Evolutionary conservation across 2,797 vertebrate species (phyloP), one percentile per base, ranked within the genome.

Genomic region (Heliangelus exortis): DNA sequence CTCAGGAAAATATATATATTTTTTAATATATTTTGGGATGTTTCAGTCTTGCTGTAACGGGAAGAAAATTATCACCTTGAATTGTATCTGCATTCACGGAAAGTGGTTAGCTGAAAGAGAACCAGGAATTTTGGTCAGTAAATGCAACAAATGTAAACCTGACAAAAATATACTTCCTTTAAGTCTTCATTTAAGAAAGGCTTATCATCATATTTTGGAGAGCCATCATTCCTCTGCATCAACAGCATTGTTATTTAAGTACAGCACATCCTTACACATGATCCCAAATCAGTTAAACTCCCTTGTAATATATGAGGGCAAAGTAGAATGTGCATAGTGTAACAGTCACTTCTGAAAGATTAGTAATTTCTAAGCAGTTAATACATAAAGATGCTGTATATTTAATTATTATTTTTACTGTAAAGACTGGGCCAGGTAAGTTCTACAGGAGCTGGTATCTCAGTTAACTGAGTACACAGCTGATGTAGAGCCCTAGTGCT

Each of bases 71-170:
- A 96, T 98, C 98, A 97, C 97, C 98, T 96, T 67, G 97, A 97
- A 94, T 96, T 97, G 94, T 93, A 97, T 97, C 97, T 98, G 97
- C 98, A 92, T 97, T 98, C 98, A 97, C 1, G 84, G 98, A 98
- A 98, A 98, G 96, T 98, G 98, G 99, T 99, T 99, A 99, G 98
- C 99, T 99, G 96, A 69, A 97, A 97, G 96, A 90, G 92, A 97
- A 96, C 65, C 31, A 96, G 88, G 96, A 81, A 95, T 73, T 80
- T 97, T 82, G 61, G 88, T 97, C 84, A 98, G 91, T 65, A 91
- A 87, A 76, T 22, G 81, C 20, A 91, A 53, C 12, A 4, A 43
- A 79, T 17, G 12, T 78, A 61, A 59, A 69, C 22, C 19, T 58
- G 67, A 67, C 53, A 93, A 54, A 78, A 86, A 91, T 4, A 65